Evolutionary conservation across 2,113 vertebrate species (phyloP).

Genomic region (Cyphomyrus plagiostoma): DNA sequence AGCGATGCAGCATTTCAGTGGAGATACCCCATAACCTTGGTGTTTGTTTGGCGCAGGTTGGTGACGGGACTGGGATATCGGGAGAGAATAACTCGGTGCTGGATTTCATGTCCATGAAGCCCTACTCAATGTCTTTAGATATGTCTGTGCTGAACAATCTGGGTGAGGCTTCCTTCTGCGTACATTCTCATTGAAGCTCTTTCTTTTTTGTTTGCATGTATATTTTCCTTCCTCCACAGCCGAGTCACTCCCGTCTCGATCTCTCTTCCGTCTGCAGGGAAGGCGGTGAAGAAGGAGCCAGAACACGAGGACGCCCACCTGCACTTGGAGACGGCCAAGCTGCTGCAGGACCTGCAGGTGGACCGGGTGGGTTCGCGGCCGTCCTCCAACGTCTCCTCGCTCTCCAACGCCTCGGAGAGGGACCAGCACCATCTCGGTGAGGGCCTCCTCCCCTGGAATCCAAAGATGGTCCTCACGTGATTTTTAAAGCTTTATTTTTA

Average conservation of each 20-base stretch:
- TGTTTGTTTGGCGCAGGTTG: conserved; percentile 55
- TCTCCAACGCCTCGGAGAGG: conserved; percentile 87
- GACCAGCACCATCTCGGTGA: conserved; percentile 89
- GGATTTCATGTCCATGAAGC: conserved; percentile 86
- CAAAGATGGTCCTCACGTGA: not conserved
- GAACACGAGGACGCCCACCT: conserved; percentile 80
- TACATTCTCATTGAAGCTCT: not conserved
- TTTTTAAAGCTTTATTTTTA: not conserved
- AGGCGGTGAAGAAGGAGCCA: conserved; percentile 83
- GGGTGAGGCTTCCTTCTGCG: conserved; percentile 55
- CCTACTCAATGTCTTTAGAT: conserved; percentile 83
- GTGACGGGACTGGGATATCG: conserved; percentile 57
- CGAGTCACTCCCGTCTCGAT: not conserved
- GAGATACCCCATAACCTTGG: not conserved
- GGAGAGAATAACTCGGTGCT: conserved; percentile 74
- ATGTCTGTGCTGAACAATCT: conserved; percentile 84
- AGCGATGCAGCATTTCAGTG: not conserved
- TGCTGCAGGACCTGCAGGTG: conserved; percentile 85
- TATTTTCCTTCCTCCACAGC: not conserved
- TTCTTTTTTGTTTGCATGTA: not conserved
- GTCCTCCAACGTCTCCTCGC: conserved; percentile 88
- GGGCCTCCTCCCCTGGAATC: not conserved
- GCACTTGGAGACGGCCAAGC: conserved; percentile 81
- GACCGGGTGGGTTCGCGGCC: conserved; percentile 84
- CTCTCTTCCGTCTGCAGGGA: conserved; percentile 57